Percentiles rank a stretch among this genome's conserved stretches.
Evolutionary conservation across 2,888 invertebrate genomes (phyloP).

Genomic region (Brachyptera risi): DNA sequence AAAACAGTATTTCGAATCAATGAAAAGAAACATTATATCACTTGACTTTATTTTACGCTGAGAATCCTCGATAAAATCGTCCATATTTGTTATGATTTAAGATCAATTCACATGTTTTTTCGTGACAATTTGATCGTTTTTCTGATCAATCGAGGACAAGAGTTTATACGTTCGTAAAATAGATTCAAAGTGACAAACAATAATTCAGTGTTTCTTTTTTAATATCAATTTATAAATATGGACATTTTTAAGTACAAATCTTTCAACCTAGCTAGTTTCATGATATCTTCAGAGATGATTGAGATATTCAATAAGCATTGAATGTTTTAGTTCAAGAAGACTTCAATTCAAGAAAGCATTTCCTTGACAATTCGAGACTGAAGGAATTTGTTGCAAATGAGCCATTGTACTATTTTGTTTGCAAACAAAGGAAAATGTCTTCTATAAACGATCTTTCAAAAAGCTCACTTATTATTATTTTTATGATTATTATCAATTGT

Average conservation of each 20-base stretch:
- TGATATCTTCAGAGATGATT: neutral
- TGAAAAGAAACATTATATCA: no score
- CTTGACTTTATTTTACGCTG: no score
- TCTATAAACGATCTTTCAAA: neutral
- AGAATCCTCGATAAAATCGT: neutral
- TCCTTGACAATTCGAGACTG: constrained; percentile 3
- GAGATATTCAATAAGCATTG: no score
- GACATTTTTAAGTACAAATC: constrained; percentile 19
- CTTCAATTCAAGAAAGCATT: constrained; percentile 5
- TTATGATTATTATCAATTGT: neutral
- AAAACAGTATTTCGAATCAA: no score
- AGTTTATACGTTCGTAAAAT: neutral
- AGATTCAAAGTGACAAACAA: neutral
- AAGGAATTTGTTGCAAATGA: neutral
- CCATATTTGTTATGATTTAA: no score
- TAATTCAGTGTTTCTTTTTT: neutral
- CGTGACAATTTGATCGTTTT: neutral
- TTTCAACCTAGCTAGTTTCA: neutral
- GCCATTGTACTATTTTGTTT: neutral
- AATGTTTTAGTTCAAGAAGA: neutral
- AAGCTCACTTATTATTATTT: neutral
- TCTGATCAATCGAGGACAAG: neutral
- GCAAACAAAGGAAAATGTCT: neutral
- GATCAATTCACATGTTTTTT: no score
- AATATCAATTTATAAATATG: neutral